These are phyloP conservation scores for Malurus cyaneus DNA, from an alignment of 2,113 vertebrate genomes.

Conservation along the genomic window DNA sequence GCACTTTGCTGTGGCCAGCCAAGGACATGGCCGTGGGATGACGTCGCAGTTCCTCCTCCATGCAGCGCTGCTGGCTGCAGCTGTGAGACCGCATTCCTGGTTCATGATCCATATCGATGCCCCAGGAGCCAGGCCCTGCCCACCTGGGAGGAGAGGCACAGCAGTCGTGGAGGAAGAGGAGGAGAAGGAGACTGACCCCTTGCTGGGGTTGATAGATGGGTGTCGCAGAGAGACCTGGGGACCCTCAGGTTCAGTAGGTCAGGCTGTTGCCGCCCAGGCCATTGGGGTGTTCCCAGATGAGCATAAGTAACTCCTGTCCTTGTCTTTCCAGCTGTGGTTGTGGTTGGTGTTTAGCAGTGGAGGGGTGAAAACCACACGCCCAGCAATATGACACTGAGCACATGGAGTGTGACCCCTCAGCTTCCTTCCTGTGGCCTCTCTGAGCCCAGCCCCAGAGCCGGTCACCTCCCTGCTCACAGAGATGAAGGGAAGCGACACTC, in stretches of 20 bases:
- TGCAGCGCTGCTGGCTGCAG: background rate
- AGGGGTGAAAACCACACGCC: background rate
- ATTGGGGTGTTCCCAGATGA: background rate
- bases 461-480: background rate
- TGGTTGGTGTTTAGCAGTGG: background rate
- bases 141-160: background rate
- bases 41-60: background rate
- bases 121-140: background rate
- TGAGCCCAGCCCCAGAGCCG: accelerated
- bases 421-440: constrained; percentile 33
- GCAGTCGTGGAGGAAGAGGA: background rate
- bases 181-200: background rate
- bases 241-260: background rate
- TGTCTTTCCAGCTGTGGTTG: background rate
- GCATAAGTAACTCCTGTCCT: background rate
- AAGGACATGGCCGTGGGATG: background rate
- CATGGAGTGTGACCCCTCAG: background rate
- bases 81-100: background rate
- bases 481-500: constrained; percentile 8
- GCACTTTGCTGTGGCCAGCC: background rate
- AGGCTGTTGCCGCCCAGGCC: background rate
- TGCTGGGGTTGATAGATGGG: background rate
- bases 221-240: accelerated
- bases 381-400: background rate
- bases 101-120: background rate